Evolutionary conservation across 2,797 vertebrate genomes (phyloP), one percentile per base, ranked within the genome.

Genomic region (Tympanoctomys barrerae): DNA sequence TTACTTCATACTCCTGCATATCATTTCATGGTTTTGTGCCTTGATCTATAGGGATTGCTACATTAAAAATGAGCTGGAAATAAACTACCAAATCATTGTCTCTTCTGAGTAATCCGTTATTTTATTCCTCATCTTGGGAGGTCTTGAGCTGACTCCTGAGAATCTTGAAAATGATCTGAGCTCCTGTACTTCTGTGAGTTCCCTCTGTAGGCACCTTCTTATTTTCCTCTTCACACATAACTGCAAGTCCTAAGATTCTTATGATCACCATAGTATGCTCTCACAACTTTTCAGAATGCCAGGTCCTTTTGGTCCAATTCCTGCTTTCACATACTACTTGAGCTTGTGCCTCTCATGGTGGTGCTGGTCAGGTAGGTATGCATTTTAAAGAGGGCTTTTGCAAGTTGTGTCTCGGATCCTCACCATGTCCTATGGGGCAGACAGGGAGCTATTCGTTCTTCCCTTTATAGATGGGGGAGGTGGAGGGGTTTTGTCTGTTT

Each of bases 61-160:
- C 68, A 52, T 85, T 46, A 31, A 71, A 89, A 89, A 91, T 73
- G 11, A 71, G 36, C 79, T 54, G 13, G 89, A 93, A 87, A 57
- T 80, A 64, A 61, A 52, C 73, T 42, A 28, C 19, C 26, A 78
- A 91, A n/a, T 28, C 36, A 54, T 33, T 42, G 21, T 71, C 18
- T 52, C 75, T 59, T 7, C 18, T 31, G 28, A n/a, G 12, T n/a
- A 22, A 3, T 14, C 0, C n/a, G 4, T 52, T 71, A 19, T 73
- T 83, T 80, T 77, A 61, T 66, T 42, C 81, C 1, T 39, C 61
- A 36, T 94, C n/a, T 80, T 71, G 57, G 54, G 33, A 85, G 84
- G 52, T 28, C 11, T 39, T n/a, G n/a, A 70, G 26, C 31, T 73
- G 31, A 78, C 78, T 57, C 14, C 22, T 52, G 39, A 83, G 36